Evolutionary conservation across 1,140 invertebrate species (phyloP).

Genomic region (Helicoverpa armigera): DNA sequence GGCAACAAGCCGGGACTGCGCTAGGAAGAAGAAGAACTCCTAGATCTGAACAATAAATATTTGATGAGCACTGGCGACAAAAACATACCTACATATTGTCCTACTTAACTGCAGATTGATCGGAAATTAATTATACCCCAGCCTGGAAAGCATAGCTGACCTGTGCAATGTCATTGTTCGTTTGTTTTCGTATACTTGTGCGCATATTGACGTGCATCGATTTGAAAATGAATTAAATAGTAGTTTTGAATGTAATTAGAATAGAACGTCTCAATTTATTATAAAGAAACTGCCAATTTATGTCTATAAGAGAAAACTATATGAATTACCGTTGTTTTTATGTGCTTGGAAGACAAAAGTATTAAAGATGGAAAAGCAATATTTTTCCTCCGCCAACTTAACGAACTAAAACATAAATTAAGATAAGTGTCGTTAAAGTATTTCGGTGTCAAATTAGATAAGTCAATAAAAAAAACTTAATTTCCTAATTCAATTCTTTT

Average conservation of each 20-base stretch:
- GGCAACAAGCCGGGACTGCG: conserved; percentile 10
- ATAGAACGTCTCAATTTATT: conserved; percentile 56
- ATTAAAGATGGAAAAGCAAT: background rate
- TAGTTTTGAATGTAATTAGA: conserved; percentile 57
- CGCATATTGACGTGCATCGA: conserved; percentile 9
- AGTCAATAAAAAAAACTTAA: conserved; percentile 9
- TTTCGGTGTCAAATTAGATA: conserved; percentile 32
- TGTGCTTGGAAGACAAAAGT: conserved; percentile 9
- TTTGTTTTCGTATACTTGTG: background rate
- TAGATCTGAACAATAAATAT: conserved; percentile 1
- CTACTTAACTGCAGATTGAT: no score
- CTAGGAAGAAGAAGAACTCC: background rate
- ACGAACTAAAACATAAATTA: background rate
- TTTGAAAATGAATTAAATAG: conserved; percentile 29
- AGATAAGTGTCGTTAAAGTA: background rate
- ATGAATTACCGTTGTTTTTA: conserved; percentile 27
- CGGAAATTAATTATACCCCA: no score
- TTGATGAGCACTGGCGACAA: no score
- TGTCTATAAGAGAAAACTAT: conserved; percentile 16
- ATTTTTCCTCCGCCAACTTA: background rate
- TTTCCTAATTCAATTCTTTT: conserved; percentile 25
- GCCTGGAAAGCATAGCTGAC: no score
- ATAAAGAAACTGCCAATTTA: conserved; percentile 63
- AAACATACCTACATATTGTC: background rate
- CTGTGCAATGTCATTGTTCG: background rate